Conservation (phyloP, 2,797 vertebrate genomes). For the Melanotaenia boesemani region DNA sequence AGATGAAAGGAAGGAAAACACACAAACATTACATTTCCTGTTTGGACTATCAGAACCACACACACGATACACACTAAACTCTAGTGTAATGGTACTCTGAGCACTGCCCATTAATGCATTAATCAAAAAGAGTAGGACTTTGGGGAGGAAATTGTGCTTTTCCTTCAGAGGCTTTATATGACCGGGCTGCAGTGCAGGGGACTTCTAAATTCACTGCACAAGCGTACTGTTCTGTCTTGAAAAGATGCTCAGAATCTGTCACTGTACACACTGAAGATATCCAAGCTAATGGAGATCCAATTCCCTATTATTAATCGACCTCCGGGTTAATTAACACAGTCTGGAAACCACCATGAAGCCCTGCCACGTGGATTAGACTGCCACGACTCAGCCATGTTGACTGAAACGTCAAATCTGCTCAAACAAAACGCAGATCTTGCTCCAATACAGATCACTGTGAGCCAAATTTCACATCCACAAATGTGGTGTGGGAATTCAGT, state of each 20-base stretch:
- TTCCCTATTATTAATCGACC: conserved; percentile 53
- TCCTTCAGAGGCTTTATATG: background rate
- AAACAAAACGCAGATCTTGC: conserved; percentile 37
- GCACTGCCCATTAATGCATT: conserved; percentile 38
- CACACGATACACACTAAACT: conserved; percentile 27
- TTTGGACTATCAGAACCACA: conserved; percentile 23
- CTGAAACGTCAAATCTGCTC: conserved; percentile 41
- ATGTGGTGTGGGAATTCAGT: conserved; percentile 27
- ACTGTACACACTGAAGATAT: conserved; percentile 14
- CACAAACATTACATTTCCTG: conserved; percentile 49
- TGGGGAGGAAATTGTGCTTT: conserved; percentile 8
- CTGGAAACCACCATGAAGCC: conserved; percentile 31
- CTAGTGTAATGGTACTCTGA: conserved; percentile 32
- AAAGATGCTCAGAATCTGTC: background rate
- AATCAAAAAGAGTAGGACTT: conserved; percentile 50
- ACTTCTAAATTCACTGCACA: background rate
- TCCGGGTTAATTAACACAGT: conserved; percentile 68
- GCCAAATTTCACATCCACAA: conserved; percentile 25
- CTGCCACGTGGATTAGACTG: conserved; percentile 33
- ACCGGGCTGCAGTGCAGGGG: background rate
- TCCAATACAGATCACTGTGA: background rate
- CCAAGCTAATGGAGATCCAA: conserved; percentile 37
- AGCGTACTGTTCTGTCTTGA: background rate
- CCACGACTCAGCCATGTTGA: conserved; percentile 12
- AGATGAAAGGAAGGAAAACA: conserved; percentile 65